These are phyloP conservation scores for Vultur gryphus DNA, from an alignment of 2,797 vertebrate species.

Conservation along the genomic window DNA sequence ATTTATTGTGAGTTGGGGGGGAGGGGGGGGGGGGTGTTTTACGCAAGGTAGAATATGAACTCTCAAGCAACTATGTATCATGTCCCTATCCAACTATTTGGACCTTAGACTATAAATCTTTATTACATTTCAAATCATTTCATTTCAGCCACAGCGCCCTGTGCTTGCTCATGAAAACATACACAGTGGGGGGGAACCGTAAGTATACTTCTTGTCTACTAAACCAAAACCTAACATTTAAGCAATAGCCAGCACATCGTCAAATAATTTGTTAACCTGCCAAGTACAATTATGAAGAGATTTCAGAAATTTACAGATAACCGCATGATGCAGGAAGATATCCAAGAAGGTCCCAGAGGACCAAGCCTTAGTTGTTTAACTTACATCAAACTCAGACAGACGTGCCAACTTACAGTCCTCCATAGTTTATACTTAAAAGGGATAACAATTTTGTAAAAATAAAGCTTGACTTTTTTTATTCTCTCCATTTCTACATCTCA, in stretches of 20 bases:
- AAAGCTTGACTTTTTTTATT: not conserved
- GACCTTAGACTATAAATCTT: conserved; percentile 42
- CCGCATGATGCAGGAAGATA: not conserved
- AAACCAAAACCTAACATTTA: conserved; percentile 15
- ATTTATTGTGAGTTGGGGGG: not conserved
- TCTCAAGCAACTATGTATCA: conserved; percentile 31
- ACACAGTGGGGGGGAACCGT: conserved; percentile 85
- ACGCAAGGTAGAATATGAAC: conserved; percentile 34
- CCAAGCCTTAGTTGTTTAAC: not conserved
- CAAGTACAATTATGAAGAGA: not conserved
- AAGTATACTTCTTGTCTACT: conserved; percentile 77
- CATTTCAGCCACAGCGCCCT: conserved; percentile 82
- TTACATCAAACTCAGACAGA: not conserved
- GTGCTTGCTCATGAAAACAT: conserved; percentile 81
- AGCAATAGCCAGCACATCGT: not conserved
- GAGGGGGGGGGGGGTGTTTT: not conserved
- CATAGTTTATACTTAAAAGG: not conserved
- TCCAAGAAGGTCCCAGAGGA: not conserved
- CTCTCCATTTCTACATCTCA: not conserved
- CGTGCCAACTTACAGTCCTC: not conserved
- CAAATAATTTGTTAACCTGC: not conserved
- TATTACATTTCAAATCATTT: conserved; percentile 77
- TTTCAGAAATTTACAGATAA: not conserved
- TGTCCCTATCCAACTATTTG: conserved; percentile 45
- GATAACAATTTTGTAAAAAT: not conserved